Evolutionary conservation across 2,113 vertebrate species (phyloP), one percentile per base, ranked within the genome.

Genomic region (Bubo blakistoni): DNA sequence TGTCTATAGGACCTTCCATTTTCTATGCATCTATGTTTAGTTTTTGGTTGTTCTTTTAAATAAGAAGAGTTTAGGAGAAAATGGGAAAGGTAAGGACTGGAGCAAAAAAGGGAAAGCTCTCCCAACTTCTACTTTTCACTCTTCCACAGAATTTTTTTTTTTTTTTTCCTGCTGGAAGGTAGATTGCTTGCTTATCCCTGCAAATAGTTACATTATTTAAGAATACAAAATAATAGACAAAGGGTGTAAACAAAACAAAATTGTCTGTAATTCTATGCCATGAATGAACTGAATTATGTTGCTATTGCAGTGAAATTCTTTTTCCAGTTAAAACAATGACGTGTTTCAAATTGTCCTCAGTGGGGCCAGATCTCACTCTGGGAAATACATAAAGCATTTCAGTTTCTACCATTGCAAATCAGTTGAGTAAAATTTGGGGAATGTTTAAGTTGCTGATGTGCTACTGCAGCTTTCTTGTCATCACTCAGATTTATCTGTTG

Each of bases 391-490:
- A 61, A 81, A 90, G 42, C 10, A 27, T 78, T 96, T 83, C 25
- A 4, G 7, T 93, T 93, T 81, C 76, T 81, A 54, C 26, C n/a
- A 42, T 42, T 93, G 76, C 57, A 82, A 76, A 77, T 81, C 18
- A 9, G 2, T 73, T 81, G 14, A 72, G 44, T 30, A 74, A 65
- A 92, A 70, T 55, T 67, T 83, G 27, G 51, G 42, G 26, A 81
- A 81, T 46, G 5, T 88, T 93, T 88, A 70, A 81, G 12, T 44
- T 73, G 59, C 29, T 88, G 65, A 54, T 86, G 40, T 67, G 42
- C 62, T 92, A 24, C 79, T 95, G 66, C 47, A 74, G 46, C 32
- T 83, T 92, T 90, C 52, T 88, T 95, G 79, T 92, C 86, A 92
- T 86, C 42, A 26, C 76, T 90, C 47, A 44, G 58, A 90, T 93